Percentiles rank a stretch among this genome's conserved stretches.
phyloP scores from a whole-genome alignment of 2,888 invertebrate species.

The Harpalus rubripes region DNA sequence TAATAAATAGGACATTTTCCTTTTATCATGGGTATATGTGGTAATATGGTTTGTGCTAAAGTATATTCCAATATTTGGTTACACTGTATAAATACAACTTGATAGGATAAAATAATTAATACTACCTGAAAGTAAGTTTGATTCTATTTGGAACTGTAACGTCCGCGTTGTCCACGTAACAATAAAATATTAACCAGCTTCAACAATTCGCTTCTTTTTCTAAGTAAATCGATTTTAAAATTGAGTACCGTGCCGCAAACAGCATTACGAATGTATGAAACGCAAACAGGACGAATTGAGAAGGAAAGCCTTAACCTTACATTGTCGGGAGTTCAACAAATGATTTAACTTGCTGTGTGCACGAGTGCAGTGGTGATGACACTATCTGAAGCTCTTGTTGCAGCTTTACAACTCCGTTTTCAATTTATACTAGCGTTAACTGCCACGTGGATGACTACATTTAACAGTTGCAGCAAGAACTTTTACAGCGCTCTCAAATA shows the following conservation, averaged over 20 bases:
- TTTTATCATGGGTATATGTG: no score
- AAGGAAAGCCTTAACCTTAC: slow-evolving; percentile 7
- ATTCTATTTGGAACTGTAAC: no score
- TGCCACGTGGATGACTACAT: no score
- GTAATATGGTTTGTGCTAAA: no score
- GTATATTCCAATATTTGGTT: no score
- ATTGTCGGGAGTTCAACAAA: slow-evolving; percentile 4
- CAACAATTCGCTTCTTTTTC: slow-evolving; percentile 7
- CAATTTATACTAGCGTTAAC: neutral
- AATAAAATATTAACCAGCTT: slow-evolving; percentile 19
- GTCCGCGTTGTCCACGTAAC: neutral
- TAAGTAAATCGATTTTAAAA: slow-evolving; percentile 19
- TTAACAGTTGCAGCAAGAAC: no score
- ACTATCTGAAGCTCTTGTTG: neutral
- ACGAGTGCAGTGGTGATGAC: neutral
- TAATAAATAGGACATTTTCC: no score
- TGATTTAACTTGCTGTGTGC: slow-evolving; percentile 22
- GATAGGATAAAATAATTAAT: no score
- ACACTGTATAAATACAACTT: no score
- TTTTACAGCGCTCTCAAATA: no score
- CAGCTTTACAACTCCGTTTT: slow-evolving; percentile 2
- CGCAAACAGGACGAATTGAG: slow-evolving; percentile 8
- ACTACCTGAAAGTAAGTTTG: no score
- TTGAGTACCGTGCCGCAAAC: slow-evolving; percentile 22
- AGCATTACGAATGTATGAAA: slow-evolving; percentile 38